phyloP scores from a whole-genome alignment of 1,140 invertebrate genomes.

The Planococcus citri region DNA sequence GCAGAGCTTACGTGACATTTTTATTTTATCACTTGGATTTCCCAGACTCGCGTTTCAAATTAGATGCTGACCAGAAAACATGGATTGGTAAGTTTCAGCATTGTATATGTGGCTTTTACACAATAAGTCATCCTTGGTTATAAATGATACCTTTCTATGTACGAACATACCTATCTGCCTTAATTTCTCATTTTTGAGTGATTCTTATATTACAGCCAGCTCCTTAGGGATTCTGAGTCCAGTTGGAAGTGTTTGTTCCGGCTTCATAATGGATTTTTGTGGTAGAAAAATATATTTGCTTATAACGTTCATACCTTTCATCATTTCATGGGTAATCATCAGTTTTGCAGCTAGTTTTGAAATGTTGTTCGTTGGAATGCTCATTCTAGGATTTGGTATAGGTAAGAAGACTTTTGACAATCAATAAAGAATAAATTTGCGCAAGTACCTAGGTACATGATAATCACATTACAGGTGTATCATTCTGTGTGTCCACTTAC shows the following conservation, averaged over 20 bases:
- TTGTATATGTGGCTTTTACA: too few species aligned
- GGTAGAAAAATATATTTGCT: neutral
- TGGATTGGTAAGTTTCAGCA: constrained; percentile 22
- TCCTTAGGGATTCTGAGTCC: neutral
- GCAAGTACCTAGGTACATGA: too few species aligned
- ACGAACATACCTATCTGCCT: too few species aligned
- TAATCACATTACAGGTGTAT: constrained; percentile 1
- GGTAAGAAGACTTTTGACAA: neutral
- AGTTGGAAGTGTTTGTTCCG: neutral
- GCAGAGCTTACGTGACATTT: neutral
- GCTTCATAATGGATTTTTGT: neutral
- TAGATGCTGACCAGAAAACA: constrained; percentile 5
- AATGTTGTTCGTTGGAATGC: neutral
- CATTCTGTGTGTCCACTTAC: constrained; percentile 11
- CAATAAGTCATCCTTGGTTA: too few species aligned
- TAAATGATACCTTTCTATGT: too few species aligned
- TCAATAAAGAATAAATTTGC: too few species aligned
- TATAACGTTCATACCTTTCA: neutral
- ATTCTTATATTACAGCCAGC: neutral
- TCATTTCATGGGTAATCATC: neutral
- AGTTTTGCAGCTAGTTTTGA: neutral
- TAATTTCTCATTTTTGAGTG: too few species aligned
- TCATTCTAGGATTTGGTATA: neutral
- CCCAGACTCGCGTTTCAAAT: neutral
- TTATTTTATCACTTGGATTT: constrained; percentile 11